These are phyloP conservation scores for Corapipo altera DNA, from an alignment of 2,113 vertebrate species.

Conservation along the genomic window DNA sequence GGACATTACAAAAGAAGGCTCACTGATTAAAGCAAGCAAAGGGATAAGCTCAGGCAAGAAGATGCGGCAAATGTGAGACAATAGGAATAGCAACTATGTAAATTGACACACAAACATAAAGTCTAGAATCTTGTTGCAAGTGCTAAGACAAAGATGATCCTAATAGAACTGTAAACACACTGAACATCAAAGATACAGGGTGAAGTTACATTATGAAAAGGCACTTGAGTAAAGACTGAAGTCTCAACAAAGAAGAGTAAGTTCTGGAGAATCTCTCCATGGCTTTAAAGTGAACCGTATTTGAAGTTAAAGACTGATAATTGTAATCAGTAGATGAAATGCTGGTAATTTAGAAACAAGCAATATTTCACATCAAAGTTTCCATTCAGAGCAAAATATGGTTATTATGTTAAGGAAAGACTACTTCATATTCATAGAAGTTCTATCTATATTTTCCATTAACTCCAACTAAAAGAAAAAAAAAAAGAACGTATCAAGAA, in stretches of 20 bases:
- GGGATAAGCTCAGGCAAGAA: neutral
- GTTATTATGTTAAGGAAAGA: neutral
- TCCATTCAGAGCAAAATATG: neutral
- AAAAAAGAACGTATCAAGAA: neutral
- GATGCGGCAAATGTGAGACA: neutral
- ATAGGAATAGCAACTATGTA: neutral
- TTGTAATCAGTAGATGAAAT: neutral
- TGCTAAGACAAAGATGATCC: neutral
- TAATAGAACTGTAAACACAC: neutral
- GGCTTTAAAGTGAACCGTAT: neutral
- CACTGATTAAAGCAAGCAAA: neutral
- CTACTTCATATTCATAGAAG: neutral
- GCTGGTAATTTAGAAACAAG: neutral
- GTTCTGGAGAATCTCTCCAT: neutral
- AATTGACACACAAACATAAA: neutral
- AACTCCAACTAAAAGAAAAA: neutral
- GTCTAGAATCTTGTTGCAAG: neutral
- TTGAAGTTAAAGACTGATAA: neutral
- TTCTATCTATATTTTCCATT: neutral
- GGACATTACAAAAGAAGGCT: neutral
- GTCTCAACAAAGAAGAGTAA: neutral
- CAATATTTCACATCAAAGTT: neutral
- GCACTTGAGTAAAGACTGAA: neutral
- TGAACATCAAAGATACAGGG: neutral
- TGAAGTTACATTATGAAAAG: neutral